Evolutionary conservation across 2,888 invertebrate genomes (phyloP).

Genomic region (Tiphia femorata): DNA sequence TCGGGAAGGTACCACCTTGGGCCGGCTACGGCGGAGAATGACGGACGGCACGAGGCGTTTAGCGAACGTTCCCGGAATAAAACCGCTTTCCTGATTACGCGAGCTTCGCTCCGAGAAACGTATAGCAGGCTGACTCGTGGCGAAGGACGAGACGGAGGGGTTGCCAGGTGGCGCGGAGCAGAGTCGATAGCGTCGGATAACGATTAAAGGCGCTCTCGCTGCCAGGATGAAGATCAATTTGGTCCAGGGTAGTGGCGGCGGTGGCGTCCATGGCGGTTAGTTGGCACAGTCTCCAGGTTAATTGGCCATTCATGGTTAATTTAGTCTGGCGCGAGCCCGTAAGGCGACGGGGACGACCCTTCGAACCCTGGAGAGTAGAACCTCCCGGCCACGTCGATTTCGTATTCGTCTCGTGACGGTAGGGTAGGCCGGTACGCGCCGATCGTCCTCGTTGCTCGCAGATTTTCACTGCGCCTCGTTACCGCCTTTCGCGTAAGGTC

Average conservation of each 20-base stretch:
- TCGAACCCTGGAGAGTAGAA: constrained; percentile 44
- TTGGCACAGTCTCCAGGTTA: constrained; percentile 61
- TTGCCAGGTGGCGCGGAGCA: too few species aligned
- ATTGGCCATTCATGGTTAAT: constrained; percentile 68
- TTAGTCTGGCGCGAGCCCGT: constrained; percentile 60
- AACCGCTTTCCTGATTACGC: too few species aligned
- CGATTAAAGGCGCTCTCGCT: constrained; percentile 32
- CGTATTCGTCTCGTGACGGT: constrained; percentile 54
- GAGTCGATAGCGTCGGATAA: too few species aligned
- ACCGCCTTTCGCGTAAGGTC: too few species aligned
- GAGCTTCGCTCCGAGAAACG: too few species aligned
- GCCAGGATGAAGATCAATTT: constrained; percentile 41
- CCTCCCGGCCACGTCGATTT: constrained; percentile 55
- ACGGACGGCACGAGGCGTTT: constrained; percentile 39
- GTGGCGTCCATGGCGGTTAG: constrained; percentile 43
- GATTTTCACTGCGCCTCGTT: too few species aligned
- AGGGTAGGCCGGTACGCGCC: constrained; percentile 27
- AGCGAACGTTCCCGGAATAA: too few species aligned
- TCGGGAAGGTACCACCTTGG: constrained; percentile 60
- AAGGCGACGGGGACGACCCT: constrained; percentile 57
- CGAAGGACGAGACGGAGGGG: too few species aligned
- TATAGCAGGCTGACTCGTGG: too few species aligned
- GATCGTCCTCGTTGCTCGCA: constrained; percentile 16
- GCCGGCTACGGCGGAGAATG: constrained; percentile 55
- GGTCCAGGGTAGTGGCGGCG: constrained; percentile 26